Conservation (phyloP, 1,140 invertebrate genomes). For the Tachypleus tridentatus region DNA sequence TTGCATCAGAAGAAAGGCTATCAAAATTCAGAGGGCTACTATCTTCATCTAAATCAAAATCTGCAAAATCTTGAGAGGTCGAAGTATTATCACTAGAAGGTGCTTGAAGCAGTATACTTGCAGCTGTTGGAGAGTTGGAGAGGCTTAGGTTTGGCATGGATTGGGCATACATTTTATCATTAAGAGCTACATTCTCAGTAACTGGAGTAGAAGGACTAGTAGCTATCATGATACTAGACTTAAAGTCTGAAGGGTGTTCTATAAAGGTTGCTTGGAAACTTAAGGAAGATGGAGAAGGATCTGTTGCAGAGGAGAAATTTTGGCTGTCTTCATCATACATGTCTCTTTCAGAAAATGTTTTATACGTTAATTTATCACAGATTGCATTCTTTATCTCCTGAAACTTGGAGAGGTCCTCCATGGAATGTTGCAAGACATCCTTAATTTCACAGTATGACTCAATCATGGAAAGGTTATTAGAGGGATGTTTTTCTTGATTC, state of each 20-base stretch:
- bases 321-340: no score
- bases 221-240: conserved; percentile 19
- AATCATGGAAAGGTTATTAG: conserved; percentile 16
- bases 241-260: conserved; percentile 19
- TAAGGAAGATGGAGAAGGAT: not conserved
- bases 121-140: conserved; percentile 2
- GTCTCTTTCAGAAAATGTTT: no score
- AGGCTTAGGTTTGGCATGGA: conserved; percentile 23
- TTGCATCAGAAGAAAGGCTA: conserved; percentile 12
- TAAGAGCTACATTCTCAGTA: conserved; percentile 7
- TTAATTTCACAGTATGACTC: conserved; percentile 14
- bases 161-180: conserved; percentile 16
- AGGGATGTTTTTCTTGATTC: conserved; percentile 10
- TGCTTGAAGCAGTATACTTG: conserved; percentile 1
- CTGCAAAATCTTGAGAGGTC: conserved; percentile 24
- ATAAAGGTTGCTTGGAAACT: conserved; percentile 19
- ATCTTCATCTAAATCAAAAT: conserved; percentile 23
- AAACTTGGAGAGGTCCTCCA: not conserved
- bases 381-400: no score
- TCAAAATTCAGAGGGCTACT: conserved; percentile 14
- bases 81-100: conserved; percentile 23
- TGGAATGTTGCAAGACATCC: conserved; percentile 1
- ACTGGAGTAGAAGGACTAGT: conserved; percentile 18
- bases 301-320: no score
- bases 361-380: no score